These are phyloP conservation scores for Eutrigla gurnardus DNA, from an alignment of 2,797 vertebrate genomes.

Conservation along the genomic window DNA sequence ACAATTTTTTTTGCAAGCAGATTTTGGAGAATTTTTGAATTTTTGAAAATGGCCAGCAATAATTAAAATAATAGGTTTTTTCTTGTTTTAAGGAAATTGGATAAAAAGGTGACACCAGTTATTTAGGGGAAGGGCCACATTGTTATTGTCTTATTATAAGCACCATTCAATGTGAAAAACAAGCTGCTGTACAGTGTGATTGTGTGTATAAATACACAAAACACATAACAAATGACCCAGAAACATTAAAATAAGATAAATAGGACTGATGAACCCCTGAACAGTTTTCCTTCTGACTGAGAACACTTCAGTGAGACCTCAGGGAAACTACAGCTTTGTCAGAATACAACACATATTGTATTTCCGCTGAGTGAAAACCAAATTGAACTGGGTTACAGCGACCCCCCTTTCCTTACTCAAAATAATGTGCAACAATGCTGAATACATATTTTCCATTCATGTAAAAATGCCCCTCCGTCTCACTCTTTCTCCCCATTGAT, in stretches of 20 bases:
- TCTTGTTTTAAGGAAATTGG: background rate
- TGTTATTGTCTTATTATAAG: background rate
- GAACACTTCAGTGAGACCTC: background rate
- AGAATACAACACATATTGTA: background rate
- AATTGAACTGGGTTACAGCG: background rate
- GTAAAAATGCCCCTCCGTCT: background rate
- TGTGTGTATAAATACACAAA: conserved; percentile 8
- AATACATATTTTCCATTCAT: conserved; percentile 3
- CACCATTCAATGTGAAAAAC: conserved; percentile 16
- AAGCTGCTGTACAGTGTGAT: background rate
- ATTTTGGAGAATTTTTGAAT: background rate
- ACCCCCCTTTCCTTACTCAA: background rate
- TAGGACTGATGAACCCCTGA: background rate
- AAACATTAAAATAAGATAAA: conserved; percentile 19
- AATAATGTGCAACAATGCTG: background rate
- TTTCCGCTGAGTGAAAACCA: background rate
- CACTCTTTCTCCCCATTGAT: background rate
- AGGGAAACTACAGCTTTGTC: conserved; percentile 1
- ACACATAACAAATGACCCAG: background rate
- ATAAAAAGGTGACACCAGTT: conserved; percentile 5
- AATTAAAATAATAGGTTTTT: background rate
- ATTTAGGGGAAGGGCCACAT: background rate
- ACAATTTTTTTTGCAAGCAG: background rate
- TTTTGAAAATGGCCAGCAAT: background rate
- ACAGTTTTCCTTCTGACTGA: conserved; percentile 1